phyloP scores from a whole-genome alignment of 2,113 vertebrate species.

The Tauraco erythrolophus region DNA sequence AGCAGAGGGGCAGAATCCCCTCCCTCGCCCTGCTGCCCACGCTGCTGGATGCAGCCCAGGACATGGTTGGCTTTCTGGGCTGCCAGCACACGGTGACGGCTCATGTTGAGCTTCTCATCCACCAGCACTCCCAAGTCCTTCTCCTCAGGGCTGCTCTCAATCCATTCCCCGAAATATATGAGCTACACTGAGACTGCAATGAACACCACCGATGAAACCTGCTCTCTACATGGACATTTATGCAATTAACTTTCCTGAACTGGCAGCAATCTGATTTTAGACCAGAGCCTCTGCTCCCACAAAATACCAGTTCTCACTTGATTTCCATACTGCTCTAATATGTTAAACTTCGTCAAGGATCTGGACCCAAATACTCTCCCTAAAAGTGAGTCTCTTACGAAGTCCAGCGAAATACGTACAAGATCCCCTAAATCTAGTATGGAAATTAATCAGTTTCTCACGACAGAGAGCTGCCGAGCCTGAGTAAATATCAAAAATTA shows the following conservation, averaged over 20 bases:
- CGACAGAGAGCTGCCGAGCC: neutral
- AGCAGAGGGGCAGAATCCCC: too few species aligned
- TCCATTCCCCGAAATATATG: neutral
- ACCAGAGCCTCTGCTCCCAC: neutral
- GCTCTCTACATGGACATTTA: neutral
- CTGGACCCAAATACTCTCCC: neutral
- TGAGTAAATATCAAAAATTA: neutral
- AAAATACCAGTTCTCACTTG: neutral
- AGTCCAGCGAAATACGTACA: neutral
- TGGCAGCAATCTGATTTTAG: neutral
- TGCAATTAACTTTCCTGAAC: neutral
- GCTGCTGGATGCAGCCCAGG: too few species aligned
- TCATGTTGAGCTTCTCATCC: too few species aligned
- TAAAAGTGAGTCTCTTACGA: neutral
- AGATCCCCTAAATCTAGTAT: neutral
- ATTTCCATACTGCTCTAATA: neutral
- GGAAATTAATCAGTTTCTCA: neutral
- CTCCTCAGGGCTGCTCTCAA: too few species aligned
- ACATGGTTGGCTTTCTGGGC: too few species aligned
- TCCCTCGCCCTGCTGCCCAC: too few species aligned
- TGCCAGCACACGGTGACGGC: too few species aligned
- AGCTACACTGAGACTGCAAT: fast-evolving
- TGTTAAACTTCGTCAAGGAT: fast-evolving
- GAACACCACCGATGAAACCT: neutral
- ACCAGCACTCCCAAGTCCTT: too few species aligned